Evolutionary conservation across 2,113 vertebrate species (phyloP).

Genomic region (Megaptera novaeangliae): DNA sequence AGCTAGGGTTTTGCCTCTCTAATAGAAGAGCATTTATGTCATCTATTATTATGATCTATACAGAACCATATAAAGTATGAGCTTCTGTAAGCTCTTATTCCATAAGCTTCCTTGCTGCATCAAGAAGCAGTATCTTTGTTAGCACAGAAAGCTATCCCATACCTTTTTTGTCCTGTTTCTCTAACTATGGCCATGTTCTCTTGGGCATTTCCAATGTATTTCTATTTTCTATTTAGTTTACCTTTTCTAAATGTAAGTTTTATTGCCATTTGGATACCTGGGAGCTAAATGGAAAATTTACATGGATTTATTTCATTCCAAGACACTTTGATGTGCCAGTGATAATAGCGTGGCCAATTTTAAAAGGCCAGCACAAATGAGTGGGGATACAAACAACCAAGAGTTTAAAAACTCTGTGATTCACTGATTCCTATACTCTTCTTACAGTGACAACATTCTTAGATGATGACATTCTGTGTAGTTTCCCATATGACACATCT

Average conservation of each 20-base stretch:
- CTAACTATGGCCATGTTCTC: neutral
- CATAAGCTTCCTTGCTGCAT: neutral
- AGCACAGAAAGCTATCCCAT: neutral
- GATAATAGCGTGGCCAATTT: neutral
- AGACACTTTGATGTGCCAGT: neutral
- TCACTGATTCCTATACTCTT: neutral
- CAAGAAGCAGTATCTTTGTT: neutral
- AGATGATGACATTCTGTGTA: neutral
- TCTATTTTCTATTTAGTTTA: neutral
- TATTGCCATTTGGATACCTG: neutral
- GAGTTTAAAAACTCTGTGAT: neutral
- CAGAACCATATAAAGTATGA: neutral
- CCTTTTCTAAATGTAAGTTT: conserved; percentile 1
- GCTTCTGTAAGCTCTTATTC: neutral
- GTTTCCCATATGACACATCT: neutral
- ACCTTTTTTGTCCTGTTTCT: neutral
- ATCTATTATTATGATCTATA: neutral
- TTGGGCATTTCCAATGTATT: neutral
- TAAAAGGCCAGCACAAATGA: neutral
- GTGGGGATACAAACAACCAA: neutral
- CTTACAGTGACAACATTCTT: neutral
- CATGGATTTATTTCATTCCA: neutral
- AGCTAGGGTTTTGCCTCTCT: neutral
- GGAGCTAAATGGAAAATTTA: neutral
- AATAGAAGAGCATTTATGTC: neutral